A percentile compares a stretch with the other conserved stretches of the same genome.
Evolutionary conservation across 2,113 vertebrate genomes (phyloP).

Genomic region (Lethenteron camtschaticum): DNA sequence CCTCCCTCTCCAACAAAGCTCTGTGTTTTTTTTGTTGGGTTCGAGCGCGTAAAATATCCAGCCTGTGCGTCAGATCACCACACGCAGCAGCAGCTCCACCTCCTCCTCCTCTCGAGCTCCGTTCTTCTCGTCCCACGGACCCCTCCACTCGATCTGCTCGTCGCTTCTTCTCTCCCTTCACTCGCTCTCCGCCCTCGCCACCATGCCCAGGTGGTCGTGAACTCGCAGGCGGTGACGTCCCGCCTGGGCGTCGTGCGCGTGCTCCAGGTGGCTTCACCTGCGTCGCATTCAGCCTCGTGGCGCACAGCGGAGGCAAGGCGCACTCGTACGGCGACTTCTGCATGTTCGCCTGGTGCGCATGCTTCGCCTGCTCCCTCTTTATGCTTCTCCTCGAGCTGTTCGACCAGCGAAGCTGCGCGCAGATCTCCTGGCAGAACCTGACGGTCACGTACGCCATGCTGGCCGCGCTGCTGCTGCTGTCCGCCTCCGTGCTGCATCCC

Average conservation of each 20-base stretch:
- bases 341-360: slow-evolving; percentile 64
- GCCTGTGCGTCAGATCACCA: too few species aligned
- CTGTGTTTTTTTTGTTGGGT: too few species aligned
- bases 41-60: too few species aligned
- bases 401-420: slow-evolving; percentile 31
- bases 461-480: slow-evolving; percentile 49
- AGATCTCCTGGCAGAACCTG: slow-evolving; percentile 62
- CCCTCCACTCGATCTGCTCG: too few species aligned
- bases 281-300: slow-evolving; percentile 47
- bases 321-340: slow-evolving; percentile 34
- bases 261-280: slow-evolving; percentile 36
- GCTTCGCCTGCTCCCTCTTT: slow-evolving; percentile 40
- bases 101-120: too few species aligned
- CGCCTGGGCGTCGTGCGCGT: slow-evolving; percentile 42
- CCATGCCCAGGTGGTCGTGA: not conserved
- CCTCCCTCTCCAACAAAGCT: too few species aligned
- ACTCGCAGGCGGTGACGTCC: slow-evolving; percentile 19
- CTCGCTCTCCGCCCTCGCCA: too few species aligned
- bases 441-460: slow-evolving; percentile 56
- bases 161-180: too few species aligned
- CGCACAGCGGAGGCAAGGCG: slow-evolving; percentile 15
- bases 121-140: too few species aligned
- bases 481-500: slow-evolving; percentile 54
- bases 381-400: slow-evolving; percentile 44
- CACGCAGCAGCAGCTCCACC: too few species aligned